phyloP scores from a whole-genome alignment of 2,113 vertebrate species.

The Emydura subglobosa region DNA sequence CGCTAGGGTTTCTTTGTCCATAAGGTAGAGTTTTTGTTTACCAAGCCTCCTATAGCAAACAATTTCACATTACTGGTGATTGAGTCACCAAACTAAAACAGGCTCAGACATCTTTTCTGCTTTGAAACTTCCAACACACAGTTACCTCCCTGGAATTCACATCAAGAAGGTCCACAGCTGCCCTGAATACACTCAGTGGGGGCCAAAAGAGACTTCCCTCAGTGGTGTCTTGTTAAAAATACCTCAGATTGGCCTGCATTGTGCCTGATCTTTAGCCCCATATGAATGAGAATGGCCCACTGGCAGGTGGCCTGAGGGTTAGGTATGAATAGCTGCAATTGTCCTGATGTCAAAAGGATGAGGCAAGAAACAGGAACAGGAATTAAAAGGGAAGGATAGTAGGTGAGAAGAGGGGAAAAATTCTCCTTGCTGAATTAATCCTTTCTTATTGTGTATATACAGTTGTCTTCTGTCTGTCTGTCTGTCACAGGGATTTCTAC shows the following conservation, averaged over 20 bases:
- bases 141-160: slow-evolving; percentile 24
- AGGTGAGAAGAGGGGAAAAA: slow-evolving; percentile 10
- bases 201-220: slow-evolving; percentile 18
- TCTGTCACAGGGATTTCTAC: not conserved
- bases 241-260: slow-evolving; percentile 70
- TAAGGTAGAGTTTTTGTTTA: slow-evolving; percentile 52
- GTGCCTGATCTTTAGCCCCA: slow-evolving; percentile 64
- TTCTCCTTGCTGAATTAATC: not conserved
- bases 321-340: slow-evolving; percentile 72
- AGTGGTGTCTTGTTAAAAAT: slow-evolving; percentile 53
- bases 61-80: slow-evolving; percentile 12
- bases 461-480: not conserved
- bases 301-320: slow-evolving; percentile 79
- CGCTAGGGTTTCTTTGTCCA: slow-evolving; percentile 47
- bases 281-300: slow-evolving; percentile 78
- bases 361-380: slow-evolving; percentile 47
- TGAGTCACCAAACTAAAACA: slow-evolving; percentile 60
- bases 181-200: slow-evolving; percentile 16
- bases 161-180: slow-evolving; percentile 32
- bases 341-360: slow-evolving; percentile 72
- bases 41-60: slow-evolving; percentile 48
- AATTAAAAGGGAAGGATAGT: slow-evolving; percentile 31
- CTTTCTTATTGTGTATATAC: slow-evolving; percentile 13
- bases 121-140: slow-evolving; percentile 43
- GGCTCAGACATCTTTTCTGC: slow-evolving; percentile 46